These are phyloP conservation scores for Saxicola maurus DNA, from an alignment of 2,797 vertebrate species.

Conservation along the genomic window DNA sequence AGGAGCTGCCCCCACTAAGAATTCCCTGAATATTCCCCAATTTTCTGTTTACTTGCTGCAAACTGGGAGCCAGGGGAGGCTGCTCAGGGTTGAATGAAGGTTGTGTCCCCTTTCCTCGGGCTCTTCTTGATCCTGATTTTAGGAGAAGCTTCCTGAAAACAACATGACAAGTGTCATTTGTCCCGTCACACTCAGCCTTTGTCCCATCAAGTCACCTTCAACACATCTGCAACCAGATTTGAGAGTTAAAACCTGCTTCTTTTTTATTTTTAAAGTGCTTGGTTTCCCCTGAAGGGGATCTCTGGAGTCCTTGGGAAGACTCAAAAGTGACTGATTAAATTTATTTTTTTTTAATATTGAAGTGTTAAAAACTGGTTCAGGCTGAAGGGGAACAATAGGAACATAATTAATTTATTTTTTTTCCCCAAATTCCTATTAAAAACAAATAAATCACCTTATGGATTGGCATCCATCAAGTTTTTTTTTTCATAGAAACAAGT, in stretches of 20 bases:
- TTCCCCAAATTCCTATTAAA: rapidly evolving
- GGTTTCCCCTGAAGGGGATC: not conserved
- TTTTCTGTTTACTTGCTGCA: not conserved
- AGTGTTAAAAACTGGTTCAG: not conserved
- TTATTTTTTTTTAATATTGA: not conserved
- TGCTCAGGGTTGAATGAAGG: not conserved
- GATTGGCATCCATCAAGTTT: not conserved
- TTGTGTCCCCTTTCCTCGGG: not conserved
- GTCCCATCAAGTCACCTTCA: conserved; percentile 31
- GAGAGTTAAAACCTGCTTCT: not conserved
- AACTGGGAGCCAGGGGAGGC: not conserved
- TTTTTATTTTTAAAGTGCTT: not conserved
- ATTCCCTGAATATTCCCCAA: rapidly evolving
- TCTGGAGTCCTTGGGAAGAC: not conserved
- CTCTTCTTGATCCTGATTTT: conserved; percentile 35
- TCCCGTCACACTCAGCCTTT: not conserved
- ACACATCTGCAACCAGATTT: not conserved
- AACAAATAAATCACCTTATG: not conserved
- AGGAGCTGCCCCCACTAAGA: not conserved
- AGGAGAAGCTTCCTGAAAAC: not conserved
- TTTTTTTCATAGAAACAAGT: not conserved
- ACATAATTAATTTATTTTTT: rapidly evolving
- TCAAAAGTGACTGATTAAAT: not conserved
- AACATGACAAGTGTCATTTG: not conserved
- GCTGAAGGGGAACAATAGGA: not conserved